Percentiles rank a stretch among this genome's conserved stretches.
Conservation (phyloP, 2,888 invertebrate genomes). For the Orchesellides sinensis region DNA sequence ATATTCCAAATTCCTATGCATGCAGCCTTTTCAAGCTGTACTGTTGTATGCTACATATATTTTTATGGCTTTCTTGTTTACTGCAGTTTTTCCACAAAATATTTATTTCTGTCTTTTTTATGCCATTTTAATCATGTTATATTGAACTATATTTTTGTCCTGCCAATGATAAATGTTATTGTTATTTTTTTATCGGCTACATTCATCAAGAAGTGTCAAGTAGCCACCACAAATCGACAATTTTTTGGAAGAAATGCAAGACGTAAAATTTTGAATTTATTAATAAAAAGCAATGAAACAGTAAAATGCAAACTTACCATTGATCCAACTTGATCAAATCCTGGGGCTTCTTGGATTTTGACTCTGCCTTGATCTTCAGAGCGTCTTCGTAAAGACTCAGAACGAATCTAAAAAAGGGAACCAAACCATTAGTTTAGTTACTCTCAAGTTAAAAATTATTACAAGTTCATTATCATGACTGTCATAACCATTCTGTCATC, state of each 20-base stretch:
- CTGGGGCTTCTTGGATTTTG: conserved; percentile 94
- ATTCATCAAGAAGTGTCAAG: background rate
- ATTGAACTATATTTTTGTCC: too few species aligned
- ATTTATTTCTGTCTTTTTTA: conserved; percentile 16
- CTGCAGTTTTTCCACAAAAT: conserved; percentile 20
- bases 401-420: conserved; percentile 80
- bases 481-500: conserved; percentile 16
- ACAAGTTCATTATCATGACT: conserved; percentile 57
- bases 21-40: conserved; percentile 2
- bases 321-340: conserved; percentile 96
- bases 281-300: background rate
- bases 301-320: conserved; percentile 83
- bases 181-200: background rate
- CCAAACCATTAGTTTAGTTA: conserved; percentile 15
- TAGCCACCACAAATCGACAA: too few species aligned
- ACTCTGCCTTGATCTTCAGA: conserved; percentile 92
- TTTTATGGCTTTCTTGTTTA: conserved; percentile 20
- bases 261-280: background rate
- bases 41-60: background rate
- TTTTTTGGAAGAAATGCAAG: background rate
- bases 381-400: conserved; percentile 94
- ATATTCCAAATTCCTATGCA: background rate
- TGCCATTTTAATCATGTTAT: too few species aligned
- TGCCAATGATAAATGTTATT: conserved; percentile 10
- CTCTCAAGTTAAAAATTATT: conserved; percentile 15